Conservation (phyloP, 2,888 invertebrate genomes). For the Branchellion lobata region DNA sequence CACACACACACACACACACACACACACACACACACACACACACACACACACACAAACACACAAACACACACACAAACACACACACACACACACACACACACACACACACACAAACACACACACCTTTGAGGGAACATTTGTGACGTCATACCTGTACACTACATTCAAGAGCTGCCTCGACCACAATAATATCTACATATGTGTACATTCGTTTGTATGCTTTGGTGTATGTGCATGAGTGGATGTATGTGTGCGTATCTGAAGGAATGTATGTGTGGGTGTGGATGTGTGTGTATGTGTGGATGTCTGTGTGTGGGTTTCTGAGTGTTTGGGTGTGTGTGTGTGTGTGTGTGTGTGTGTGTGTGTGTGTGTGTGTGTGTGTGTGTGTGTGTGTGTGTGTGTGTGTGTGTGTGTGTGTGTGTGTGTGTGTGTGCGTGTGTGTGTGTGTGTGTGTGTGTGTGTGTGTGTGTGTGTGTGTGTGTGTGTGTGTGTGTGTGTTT, state of each 20-base stretch:
- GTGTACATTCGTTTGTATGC: background rate
- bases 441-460: background rate
- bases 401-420: background rate
- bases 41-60: constrained; percentile 18
- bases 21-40: constrained; percentile 6
- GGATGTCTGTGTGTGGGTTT: too few species aligned
- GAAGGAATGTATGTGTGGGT: background rate
- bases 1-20: constrained; percentile 14
- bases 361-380: background rate
- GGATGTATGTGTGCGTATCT: background rate
- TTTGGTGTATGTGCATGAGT: background rate
- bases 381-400: background rate
- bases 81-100: constrained; percentile 17
- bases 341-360: too few species aligned
- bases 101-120: constrained; percentile 28
- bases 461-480: constrained; percentile 6
- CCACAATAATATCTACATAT: constrained; percentile 6
- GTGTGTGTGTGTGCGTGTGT: background rate
- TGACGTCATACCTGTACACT: too few species aligned
- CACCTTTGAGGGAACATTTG: background rate
- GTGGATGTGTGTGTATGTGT: background rate
- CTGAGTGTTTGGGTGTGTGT: too few species aligned
- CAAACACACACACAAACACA: constrained; percentile 12
- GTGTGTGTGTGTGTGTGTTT: background rate
- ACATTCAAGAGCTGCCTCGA: background rate